Evolutionary conservation across 2,888 invertebrate genomes (phyloP), one percentile per base, ranked within the genome.

Genomic region (Zootermopsis nevadensis): DNA sequence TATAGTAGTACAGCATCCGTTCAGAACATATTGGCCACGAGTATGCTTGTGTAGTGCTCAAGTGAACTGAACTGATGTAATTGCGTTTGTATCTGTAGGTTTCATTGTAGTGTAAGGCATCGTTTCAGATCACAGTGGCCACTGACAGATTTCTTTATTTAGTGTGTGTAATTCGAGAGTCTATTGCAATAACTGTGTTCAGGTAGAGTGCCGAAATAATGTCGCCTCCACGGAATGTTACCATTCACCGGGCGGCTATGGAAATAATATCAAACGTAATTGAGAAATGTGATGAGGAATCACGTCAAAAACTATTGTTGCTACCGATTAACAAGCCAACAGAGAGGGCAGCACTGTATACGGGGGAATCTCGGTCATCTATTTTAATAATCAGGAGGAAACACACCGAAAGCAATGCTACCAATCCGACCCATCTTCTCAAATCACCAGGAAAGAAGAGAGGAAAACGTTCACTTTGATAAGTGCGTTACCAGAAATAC

Each of bases 381-480:
- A 67, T 30, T 67, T 24, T 27, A 27, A n/a, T 6, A 7, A 67
- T 30, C 4, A 4, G 27, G 15, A 67, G 30, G 15, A 15, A 67
- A n/a, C 67, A 27, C 67, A 27, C 4, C 8, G n/a, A 31, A 7
- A 67, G 67, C 6, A 30, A 30, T 27, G 12, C 12, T 30, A 27
- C 27, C 4, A n/a, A 27, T 67, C 67, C 67, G 6, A 15, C 4
- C 15, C 27, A 31, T 2, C 67, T 30, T n/a, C 67, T 67, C 6
- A 67, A 67, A 67, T 67, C 67, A 12, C 31, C 67, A 67, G 67
- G 27, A 4, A 67, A 67, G 31, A 67, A 67, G 67, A 67, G 27
- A 27, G 8, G 67, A 27, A 67, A 30, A 15, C 6, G 15, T 27
- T 27, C 67, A 27, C 67, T 67, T 67, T 67, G 8, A 67, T 31